Evolutionary conservation across 2,888 invertebrate species (phyloP).

Genomic region (Nemurella pictetii): DNA sequence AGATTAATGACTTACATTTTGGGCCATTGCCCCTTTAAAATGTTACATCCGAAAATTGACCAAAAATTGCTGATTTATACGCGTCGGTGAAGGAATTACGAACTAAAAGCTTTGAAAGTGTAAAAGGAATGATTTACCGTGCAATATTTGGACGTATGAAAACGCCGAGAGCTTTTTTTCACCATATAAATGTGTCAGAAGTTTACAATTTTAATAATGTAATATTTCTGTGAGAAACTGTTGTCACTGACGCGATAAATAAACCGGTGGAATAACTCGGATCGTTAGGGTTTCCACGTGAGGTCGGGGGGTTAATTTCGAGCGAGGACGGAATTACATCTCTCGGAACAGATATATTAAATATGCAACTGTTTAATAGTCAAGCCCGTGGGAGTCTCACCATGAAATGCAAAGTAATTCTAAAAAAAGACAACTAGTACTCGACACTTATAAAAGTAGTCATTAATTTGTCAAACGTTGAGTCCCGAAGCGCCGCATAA

Average conservation of each 20-base stretch:
- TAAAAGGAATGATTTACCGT: not conserved
- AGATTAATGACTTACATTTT: not conserved
- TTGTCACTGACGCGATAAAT: not conserved
- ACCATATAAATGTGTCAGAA: not conserved
- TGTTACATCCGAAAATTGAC: not conserved
- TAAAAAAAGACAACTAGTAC: too few species aligned
- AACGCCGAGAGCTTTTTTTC: not conserved
- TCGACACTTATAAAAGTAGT: too few species aligned
- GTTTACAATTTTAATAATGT: not conserved
- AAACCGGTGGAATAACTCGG: not conserved
- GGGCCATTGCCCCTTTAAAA: not conserved
- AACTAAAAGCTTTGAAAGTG: not conserved
- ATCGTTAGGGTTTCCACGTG: not conserved
- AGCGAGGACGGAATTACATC: not conserved
- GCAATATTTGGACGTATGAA: not conserved
- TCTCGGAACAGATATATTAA: not conserved
- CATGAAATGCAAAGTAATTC: too few species aligned
- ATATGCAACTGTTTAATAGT: too few species aligned
- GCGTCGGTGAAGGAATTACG: not conserved
- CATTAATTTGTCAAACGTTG: too few species aligned
- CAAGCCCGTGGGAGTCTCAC: not conserved
- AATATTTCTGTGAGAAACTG: constrained; percentile 5
- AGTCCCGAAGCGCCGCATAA: too few species aligned
- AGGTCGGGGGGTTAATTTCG: not conserved
- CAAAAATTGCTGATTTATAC: not conserved